Evolutionary conservation across 1,140 invertebrate species (phyloP), one percentile per base, ranked within the genome.

Genomic region (Agrypnia vestita): DNA sequence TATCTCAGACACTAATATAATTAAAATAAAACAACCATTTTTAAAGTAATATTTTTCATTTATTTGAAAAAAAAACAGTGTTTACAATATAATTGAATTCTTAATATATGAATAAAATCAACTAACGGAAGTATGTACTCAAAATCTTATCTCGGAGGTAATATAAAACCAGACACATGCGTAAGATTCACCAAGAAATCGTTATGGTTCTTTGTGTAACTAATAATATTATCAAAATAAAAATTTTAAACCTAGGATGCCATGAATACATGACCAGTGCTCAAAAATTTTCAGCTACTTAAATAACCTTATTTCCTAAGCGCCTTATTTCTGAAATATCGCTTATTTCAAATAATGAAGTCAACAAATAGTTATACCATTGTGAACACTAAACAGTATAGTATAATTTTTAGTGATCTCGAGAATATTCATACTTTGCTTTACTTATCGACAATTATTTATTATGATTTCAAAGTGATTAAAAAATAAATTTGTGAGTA

Each of bases 51-150:
- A 74, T 79, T 62, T 79, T 79, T 51, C 62, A 55, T 79, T 79
- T 79, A 79, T 79, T 79, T 49, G 77, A 79, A 79, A 78, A 78
- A 78, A 79, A 79, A 79, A 74, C 47, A 69, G 62, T 69, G 64
- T 79, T 73, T 79, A 79, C 77, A 79, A 74, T 79, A 62, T 55
- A 73, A 59, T 73, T 79, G 47, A 79, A 43, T 53, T 43, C 62
- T 69, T 69, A 76, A 69, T 56, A 78, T 73, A 71, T 55, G 51
- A 71, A 71, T 72, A 79, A 79, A 79, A 79, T 78, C 64, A 78
- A 55, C 76, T 76, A 76, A 76, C 55, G 67, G 64, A 78, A 71
- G 76, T 61, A 35, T 35, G 25, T 51, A 62, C 44, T 69, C 51
- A 25, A 21, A 77, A 78, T 78, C 53, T 49, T 78, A 78, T 78